A percentile compares a stretch with the other conserved stretches of the same genome.
phyloP scores from a whole-genome alignment of 2,113 vertebrate genomes.

The Oreochromis spilurus region DNA sequence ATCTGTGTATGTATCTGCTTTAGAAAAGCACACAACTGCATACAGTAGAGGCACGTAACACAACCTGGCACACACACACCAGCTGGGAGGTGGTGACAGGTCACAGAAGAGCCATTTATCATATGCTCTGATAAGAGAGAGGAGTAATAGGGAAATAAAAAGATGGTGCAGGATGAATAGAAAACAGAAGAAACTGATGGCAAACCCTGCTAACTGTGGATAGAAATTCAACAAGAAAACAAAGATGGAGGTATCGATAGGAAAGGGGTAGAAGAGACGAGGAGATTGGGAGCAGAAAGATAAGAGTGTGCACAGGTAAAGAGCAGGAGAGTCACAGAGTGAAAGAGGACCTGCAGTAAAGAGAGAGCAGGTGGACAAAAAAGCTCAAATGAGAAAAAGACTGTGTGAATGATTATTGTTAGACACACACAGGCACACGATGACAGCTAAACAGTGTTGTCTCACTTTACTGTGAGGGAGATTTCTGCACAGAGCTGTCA shows the following conservation, averaged over 20 bases:
- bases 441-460: background rate
- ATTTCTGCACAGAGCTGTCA: background rate
- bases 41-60: background rate
- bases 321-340: background rate
- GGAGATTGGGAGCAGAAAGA: background rate
- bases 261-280: background rate
- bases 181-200: background rate
- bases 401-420: background rate
- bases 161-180: background rate
- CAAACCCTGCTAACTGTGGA: background rate
- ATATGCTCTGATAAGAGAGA: background rate
- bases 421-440: background rate
- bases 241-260: background rate
- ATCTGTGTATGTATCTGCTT: background rate
- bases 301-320: background rate
- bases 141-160: background rate
- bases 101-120: constrained; percentile 18
- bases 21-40: background rate
- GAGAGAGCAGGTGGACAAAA: background rate
- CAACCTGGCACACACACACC: background rate
- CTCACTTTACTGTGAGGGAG: background rate
- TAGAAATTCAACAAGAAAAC: background rate
- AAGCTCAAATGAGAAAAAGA: background rate
- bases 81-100: background rate
- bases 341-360: background rate